Evolutionary conservation across 1,140 invertebrate genomes (phyloP).

Genomic region (Lycorma delicatula): DNA sequence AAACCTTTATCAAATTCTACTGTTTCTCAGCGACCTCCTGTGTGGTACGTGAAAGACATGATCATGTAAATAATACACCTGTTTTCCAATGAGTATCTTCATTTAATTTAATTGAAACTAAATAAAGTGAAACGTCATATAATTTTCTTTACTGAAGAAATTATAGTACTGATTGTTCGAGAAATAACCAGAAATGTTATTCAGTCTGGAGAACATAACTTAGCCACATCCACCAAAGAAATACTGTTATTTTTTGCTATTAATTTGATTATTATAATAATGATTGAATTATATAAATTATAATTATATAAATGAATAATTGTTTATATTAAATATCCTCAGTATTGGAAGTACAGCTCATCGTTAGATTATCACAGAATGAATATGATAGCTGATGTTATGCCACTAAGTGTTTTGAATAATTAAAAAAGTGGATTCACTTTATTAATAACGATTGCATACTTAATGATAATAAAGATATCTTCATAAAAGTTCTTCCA

Average conservation of each 20-base stretch:
- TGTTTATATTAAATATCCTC: background rate
- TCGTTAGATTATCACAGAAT: background rate
- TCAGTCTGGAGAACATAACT: background rate
- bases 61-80: too few relatives aligned
- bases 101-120: background rate
- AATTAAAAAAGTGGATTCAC: constrained; percentile 10
- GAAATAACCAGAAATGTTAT: background rate
- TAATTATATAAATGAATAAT: too few relatives aligned
- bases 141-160: background rate
- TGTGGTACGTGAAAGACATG: background rate
- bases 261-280: background rate
- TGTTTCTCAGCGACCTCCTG: too few relatives aligned
- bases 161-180: background rate
- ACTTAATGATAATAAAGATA: constrained; percentile 18
- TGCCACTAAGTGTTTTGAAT: constrained; percentile 3
- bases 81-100: background rate
- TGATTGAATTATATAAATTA: too few relatives aligned
- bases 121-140: background rate
- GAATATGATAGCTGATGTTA: background rate
- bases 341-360: constrained; percentile 6
- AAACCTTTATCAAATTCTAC: too few relatives aligned
- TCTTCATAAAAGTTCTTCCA: constrained; percentile 20
- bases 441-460: constrained; percentile 18
- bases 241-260: background rate
- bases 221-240: background rate